phyloP scores from a whole-genome alignment of 2,113 vertebrate species.

The Triplophysa siluroides region DNA sequence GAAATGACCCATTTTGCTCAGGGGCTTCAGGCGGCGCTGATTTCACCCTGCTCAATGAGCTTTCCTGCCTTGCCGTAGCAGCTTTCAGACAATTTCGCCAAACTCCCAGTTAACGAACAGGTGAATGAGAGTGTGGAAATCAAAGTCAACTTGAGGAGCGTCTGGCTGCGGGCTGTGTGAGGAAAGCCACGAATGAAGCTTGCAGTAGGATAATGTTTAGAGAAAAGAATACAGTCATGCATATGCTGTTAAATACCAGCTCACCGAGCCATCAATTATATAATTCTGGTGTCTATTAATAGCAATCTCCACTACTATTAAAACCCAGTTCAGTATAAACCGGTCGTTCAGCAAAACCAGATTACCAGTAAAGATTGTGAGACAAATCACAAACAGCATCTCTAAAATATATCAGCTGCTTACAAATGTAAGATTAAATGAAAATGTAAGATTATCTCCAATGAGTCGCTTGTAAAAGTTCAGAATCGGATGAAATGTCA shows the following conservation, averaged over 20 bases:
- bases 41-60: constrained; percentile 44
- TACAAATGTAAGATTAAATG: no score
- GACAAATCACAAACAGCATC: no score
- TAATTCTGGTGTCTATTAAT: not conserved
- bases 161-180: constrained; percentile 4
- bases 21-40: constrained; percentile 34
- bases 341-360: no score
- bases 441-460: no score
- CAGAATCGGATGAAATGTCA: no score
- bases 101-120: constrained; percentile 36
- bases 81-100: constrained; percentile 39
- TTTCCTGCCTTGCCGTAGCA: constrained; percentile 32
- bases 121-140: constrained; percentile 36
- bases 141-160: constrained; percentile 34
- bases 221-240: not conserved
- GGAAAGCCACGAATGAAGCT: not conserved
- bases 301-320: not conserved
- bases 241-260: not conserved
- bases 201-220: not conserved
- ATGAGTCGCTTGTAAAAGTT: no score
- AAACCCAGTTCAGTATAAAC: no score
- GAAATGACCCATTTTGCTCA: constrained; percentile 48
- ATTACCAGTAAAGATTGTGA: no score
- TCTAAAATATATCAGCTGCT: no score
- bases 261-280: not conserved